Conservation (phyloP, 2,113 vertebrate genomes). For the Regulus satrapa region DNA sequence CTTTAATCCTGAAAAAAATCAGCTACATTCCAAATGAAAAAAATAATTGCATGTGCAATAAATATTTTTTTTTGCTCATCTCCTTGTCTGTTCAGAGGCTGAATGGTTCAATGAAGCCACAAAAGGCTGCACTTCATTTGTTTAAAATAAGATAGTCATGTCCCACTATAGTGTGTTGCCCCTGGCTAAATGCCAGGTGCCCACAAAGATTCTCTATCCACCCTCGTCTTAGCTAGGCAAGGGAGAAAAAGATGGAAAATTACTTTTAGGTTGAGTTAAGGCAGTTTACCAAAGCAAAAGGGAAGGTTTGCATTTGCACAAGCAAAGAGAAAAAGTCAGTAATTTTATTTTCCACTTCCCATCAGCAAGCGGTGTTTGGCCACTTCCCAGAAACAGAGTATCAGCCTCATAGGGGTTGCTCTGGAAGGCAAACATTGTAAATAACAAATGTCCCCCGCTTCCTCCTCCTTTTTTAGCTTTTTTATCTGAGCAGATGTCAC, state of each 20-base stretch:
- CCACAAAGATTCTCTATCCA: background rate
- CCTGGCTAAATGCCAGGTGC: background rate
- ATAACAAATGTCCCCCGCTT: rapidly evolving
- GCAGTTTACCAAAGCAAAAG: background rate
- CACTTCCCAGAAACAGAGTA: background rate
- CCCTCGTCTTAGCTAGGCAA: background rate
- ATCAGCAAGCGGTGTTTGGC: rapidly evolving
- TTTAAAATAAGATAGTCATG: background rate
- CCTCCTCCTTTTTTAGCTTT: background rate
- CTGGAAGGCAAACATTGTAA: background rate
- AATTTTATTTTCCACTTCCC: background rate
- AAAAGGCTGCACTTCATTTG: background rate
- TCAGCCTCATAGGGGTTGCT: rapidly evolving
- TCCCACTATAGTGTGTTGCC: background rate
- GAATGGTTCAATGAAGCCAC: background rate
- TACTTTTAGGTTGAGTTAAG: background rate
- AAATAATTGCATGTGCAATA: background rate
- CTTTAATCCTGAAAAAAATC: background rate
- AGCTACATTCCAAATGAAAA: background rate
- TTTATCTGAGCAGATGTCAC: background rate
- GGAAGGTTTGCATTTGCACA: rapidly evolving
- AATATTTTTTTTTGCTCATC: background rate
- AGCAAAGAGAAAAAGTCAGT: background rate
- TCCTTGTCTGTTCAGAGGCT: background rate
- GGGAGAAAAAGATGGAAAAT: background rate